A percentile compares a stretch with the other conserved stretches of the same genome.
Conservation (phyloP, 2,888 invertebrate species). For the Scrobipalpa costella region DNA sequence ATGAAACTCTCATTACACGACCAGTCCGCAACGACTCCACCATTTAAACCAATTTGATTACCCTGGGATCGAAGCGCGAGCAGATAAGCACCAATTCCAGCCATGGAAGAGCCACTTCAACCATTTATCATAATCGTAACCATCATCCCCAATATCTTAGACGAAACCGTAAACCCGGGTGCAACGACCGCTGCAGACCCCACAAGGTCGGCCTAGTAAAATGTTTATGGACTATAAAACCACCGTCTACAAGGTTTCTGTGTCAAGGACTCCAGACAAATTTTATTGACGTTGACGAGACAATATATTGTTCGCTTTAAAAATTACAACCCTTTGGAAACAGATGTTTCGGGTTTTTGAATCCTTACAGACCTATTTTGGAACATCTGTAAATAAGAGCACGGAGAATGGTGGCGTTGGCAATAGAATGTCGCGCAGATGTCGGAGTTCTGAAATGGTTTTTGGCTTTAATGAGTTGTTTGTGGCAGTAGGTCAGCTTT, state of each 20-base stretch:
- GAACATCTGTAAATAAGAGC: background rate
- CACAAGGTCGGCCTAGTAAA: slow-evolving; percentile 80
- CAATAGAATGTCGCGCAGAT: slow-evolving; percentile 12
- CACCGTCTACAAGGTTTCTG: slow-evolving; percentile 74
- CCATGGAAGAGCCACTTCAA: slow-evolving; percentile 19
- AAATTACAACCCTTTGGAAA: slow-evolving; percentile 42
- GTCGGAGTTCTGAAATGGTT: slow-evolving; percentile 22
- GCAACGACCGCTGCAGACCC: slow-evolving; percentile 80
- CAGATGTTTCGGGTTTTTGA: slow-evolving; percentile 36
- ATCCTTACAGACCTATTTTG: slow-evolving; percentile 12
- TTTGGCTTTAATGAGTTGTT: background rate
- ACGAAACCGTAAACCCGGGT: slow-evolving; percentile 63
- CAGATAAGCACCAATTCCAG: slow-evolving; percentile 16
- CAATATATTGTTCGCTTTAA: slow-evolving; percentile 44
- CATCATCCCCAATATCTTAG: slow-evolving; percentile 47
- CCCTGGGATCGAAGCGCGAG: background rate
- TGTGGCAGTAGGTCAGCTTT: slow-evolving; percentile 9
- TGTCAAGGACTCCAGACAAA: slow-evolving; percentile 78
- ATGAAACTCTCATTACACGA: background rate
- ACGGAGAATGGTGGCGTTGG: background rate
- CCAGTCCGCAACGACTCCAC: background rate
- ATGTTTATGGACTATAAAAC: slow-evolving; percentile 80
- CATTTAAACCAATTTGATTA: background rate
- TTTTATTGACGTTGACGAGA: slow-evolving; percentile 70
- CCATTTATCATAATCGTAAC: slow-evolving; percentile 36